Evolutionary conservation across 2,113 vertebrate species (phyloP).

Genomic region (Petrocephalus microphthalmus): DNA sequence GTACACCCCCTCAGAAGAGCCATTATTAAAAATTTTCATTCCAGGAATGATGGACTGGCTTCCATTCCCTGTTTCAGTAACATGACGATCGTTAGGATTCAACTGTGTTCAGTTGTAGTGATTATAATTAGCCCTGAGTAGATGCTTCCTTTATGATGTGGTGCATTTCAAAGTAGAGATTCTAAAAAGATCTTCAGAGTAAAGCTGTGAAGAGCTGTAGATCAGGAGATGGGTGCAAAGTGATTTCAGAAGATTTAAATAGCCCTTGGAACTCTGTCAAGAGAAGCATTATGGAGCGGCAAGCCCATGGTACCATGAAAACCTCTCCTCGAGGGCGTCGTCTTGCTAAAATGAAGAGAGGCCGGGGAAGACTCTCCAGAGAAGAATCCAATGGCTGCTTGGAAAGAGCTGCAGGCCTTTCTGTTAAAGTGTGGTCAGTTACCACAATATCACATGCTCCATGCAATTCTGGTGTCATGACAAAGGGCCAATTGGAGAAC

Average conservation of each 20-base stretch:
- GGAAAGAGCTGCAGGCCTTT: neutral
- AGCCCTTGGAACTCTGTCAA: neutral
- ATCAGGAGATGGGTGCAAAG: neutral
- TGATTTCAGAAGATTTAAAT: neutral
- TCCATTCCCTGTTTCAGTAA: neutral
- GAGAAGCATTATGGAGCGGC: neutral
- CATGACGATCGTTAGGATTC: neutral
- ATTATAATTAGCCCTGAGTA: neutral
- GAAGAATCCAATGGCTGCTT: neutral
- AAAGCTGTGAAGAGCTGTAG: neutral
- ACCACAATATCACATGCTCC: neutral
- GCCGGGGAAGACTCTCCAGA: neutral
- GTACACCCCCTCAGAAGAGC: neutral
- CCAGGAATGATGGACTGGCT: neutral
- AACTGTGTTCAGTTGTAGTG: neutral
- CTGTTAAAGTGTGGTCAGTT: neutral
- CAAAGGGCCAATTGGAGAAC: neutral
- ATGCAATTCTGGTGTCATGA: too few species aligned
- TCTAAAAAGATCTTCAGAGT: neutral
- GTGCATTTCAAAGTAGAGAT: neutral
- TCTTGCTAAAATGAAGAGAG: neutral
- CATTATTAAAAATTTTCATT: neutral
- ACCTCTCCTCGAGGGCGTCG: neutral
- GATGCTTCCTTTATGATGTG: neutral
- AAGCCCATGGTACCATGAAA: neutral